These are phyloP conservation scores for Dioctria linearis DNA, from an alignment of 2,888 invertebrate genomes.

Conservation along the genomic window DNA sequence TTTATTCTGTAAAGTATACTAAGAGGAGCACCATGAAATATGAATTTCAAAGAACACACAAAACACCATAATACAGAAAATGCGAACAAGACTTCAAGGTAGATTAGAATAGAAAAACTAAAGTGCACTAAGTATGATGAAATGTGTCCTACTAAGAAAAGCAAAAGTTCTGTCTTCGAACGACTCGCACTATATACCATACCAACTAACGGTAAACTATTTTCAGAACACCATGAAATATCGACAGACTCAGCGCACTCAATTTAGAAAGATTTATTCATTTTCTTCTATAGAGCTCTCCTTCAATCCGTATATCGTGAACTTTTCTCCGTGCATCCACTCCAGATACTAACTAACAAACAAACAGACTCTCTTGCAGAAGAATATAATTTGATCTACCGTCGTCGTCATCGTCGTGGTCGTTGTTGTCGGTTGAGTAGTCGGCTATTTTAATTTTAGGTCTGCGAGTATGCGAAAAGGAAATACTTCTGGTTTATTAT, in stretches of 20 bases:
- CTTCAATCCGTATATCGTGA: neutral
- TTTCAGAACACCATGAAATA: slow-evolving; percentile 36
- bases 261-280: neutral
- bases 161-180: neutral
- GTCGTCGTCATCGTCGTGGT: neutral
- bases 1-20: neutral
- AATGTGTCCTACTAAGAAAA: slow-evolving; percentile 13
- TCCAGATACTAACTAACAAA: slow-evolving; percentile 25
- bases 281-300: neutral
- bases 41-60: neutral
- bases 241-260: neutral
- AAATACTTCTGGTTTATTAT: slow-evolving; percentile 18
- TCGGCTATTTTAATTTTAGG: slow-evolving; percentile 10
- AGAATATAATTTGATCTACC: slow-evolving; percentile 32
- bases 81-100: too few species aligned
- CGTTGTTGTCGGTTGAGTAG: neutral
- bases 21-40: too few species aligned
- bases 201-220: slow-evolving; percentile 17
- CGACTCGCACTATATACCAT: neutral
- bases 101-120: neutral
- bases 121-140: slow-evolving; percentile 1
- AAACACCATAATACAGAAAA: neutral
- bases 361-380: neutral
- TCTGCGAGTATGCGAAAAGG: slow-evolving; percentile 30
- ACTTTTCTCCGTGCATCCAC: slow-evolving; percentile 35